These are phyloP conservation scores for Andricus grossulariae DNA, from an alignment of 1,140 invertebrate species.

Conservation along the genomic window DNA sequence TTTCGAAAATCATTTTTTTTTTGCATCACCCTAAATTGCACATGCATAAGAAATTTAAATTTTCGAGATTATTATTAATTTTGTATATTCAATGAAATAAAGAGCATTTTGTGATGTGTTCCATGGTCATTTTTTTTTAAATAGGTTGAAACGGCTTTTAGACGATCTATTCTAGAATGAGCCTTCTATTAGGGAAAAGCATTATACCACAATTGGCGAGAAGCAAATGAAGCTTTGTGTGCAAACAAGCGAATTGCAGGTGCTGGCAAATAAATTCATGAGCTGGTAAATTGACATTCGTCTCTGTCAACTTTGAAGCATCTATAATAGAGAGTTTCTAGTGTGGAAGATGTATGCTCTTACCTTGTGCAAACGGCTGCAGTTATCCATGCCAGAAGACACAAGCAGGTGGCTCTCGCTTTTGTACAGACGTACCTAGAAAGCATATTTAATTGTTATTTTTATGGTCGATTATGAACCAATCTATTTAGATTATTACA, in stretches of 20 bases:
- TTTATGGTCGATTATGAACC: too few relatives aligned
- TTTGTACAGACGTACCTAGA: constrained; percentile 90
- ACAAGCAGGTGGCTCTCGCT: constrained; percentile 88
- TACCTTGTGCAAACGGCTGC: constrained; percentile 91
- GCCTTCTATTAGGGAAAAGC: not conserved
- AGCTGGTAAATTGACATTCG: constrained; percentile 25
- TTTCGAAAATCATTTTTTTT: too few relatives aligned
- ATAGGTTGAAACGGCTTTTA: too few relatives aligned
- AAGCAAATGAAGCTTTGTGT: constrained; percentile 25
- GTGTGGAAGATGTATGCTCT: constrained; percentile 47
- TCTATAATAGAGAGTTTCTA: constrained; percentile 21
- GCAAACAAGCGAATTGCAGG: constrained; percentile 15
- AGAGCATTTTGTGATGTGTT: too few relatives aligned
- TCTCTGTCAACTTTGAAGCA: constrained; percentile 25
- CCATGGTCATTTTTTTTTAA: too few relatives aligned
- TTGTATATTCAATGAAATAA: too few relatives aligned
- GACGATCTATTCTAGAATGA: not conserved
- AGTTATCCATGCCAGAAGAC: constrained; percentile 88
- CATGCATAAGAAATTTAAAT: too few relatives aligned
- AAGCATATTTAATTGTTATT: constrained; percentile 30
- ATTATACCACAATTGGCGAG: not conserved
- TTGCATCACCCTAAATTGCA: too few relatives aligned
- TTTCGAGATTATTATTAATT: too few relatives aligned
- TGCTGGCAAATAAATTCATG: constrained; percentile 16
- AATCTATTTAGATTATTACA: too few relatives aligned